Evolutionary conservation across 2,113 vertebrate genomes (phyloP), one percentile per base, ranked within the genome.

Genomic region (Tragelaphus scriptus): DNA sequence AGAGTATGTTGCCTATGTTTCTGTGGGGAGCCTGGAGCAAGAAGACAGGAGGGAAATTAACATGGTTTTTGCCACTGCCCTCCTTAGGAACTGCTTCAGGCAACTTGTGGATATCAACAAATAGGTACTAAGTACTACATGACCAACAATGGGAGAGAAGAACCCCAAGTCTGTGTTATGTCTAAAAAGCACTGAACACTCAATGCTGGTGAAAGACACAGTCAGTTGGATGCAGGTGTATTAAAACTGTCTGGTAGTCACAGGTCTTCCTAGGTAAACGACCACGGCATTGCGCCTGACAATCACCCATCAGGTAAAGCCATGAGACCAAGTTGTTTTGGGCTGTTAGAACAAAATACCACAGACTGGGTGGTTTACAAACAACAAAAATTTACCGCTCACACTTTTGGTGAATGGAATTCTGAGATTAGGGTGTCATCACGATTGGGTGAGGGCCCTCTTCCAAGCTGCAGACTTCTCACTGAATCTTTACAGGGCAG

Each of bases 1-100:
- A n/a, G 7, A 28, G 40, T 4, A 0, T 25, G 7, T 6, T 2
- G 12, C n/a, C 36, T 17, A 4, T 5, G 58, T 16, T 13, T 65
- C 58, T 77, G n/a, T 2, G 6, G 23, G 55, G 25, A n/a, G 7
- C 28, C 65, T 16, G 12, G 9, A 49, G 8, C 88, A 53, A 44
- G 79, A 40, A 51, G 19, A 26, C 17, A 7, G 0, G 16, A 53
- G 28, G 47, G 75, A 58, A 25, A 71, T 4, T 3, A 55, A 26
- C 36, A 2, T 0, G 53, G 21, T 4, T 94, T 91, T 53, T n/a
- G 36, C 36, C 75, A 56, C 86, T 36, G 36, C 36, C 30, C 53
- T 47, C 23, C 84, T n/a, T 36, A 75, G 0, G 15, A 89, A 56
- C 58, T 86, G 77, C 19, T 68, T 44, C 53, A 4, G 88, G 84